Evolutionary conservation across 2,888 invertebrate species (phyloP).

Genomic region (Azorinus chamasolen): DNA sequence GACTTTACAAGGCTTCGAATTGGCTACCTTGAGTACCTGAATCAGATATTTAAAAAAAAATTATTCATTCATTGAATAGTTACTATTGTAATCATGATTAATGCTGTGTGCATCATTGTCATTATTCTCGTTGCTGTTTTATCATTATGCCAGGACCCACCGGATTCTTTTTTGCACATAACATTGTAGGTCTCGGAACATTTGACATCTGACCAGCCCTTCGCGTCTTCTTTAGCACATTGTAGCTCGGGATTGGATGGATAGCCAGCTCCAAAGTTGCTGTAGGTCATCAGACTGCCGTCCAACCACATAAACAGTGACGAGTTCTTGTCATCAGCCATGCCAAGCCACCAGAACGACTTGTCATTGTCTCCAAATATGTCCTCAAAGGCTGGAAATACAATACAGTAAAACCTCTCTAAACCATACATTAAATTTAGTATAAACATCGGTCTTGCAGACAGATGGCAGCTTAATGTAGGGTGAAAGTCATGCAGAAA

Average conservation of each 20-base stretch:
- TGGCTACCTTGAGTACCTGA: too few species aligned
- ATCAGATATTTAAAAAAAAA: too few species aligned
- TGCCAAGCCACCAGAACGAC: constrained; percentile 41
- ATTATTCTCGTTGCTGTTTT: too few species aligned
- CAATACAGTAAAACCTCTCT: background rate
- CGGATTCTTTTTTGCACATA: constrained; percentile 51
- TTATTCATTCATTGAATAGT: too few species aligned
- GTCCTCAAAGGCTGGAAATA: constrained; percentile 13
- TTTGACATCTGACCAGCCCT: constrained; percentile 12
- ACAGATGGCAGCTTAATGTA: too few species aligned
- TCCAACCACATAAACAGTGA: constrained; percentile 52
- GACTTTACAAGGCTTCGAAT: too few species aligned
- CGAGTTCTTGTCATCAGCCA: constrained; percentile 39
- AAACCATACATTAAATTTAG: too few species aligned
- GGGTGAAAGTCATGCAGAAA: too few species aligned
- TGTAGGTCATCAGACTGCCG: constrained; percentile 40
- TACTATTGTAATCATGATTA: too few species aligned
- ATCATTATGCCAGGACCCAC: constrained; percentile 26
- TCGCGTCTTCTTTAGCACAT: constrained; percentile 6
- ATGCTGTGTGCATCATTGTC: too few species aligned
- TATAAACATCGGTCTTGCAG: too few species aligned
- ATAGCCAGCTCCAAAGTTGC: constrained; percentile 4
- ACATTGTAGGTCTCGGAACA: constrained; percentile 20
- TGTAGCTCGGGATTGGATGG: background rate
- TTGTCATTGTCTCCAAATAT: constrained; percentile 14